Percentiles rank a stretch among this genome's conserved stretches.
Conservation (phyloP, 1,140 invertebrate genomes). For the Caenorhabditis latens region DNA sequence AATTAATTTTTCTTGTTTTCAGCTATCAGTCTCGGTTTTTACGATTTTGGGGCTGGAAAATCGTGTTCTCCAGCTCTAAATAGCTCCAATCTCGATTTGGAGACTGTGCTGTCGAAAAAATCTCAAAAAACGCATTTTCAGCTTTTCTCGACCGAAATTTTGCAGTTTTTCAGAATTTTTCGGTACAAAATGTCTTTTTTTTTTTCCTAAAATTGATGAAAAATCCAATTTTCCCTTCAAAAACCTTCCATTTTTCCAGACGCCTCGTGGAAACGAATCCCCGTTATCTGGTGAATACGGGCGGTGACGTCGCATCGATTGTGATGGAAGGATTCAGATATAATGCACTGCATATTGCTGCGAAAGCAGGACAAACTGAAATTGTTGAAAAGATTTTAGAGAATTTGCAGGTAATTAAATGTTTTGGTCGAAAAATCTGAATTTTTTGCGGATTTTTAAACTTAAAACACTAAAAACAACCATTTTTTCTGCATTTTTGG, state of each 20-base stretch:
- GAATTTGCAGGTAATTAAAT: neutral
- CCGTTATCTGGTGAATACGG: conserved; percentile 49
- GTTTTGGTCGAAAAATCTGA: neutral
- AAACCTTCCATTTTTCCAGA: too few species aligned
- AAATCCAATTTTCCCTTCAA: too few species aligned
- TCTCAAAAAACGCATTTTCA: neutral
- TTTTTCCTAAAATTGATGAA: too few species aligned
- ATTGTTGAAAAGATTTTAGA: conserved; percentile 17
- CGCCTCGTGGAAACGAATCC: conserved; percentile 42
- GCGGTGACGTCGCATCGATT: conserved; percentile 44
- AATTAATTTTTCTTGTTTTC: too few species aligned
- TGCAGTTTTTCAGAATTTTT: neutral
- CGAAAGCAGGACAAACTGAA: conserved; percentile 5
- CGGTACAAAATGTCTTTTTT: too few species aligned
- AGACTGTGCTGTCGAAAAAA: too few species aligned
- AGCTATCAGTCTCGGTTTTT: neutral
- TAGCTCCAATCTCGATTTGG: neutral
- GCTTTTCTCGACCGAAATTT: neutral
- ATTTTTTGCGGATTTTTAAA: neutral
- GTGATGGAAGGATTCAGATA: conserved; percentile 57
- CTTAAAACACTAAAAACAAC: too few species aligned
- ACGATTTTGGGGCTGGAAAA: neutral
- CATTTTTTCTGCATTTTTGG: too few species aligned
- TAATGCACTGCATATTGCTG: conserved; percentile 57
- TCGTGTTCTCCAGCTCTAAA: neutral